Conservation (phyloP, 2,113 vertebrate species). For the Columba livia region DNA sequence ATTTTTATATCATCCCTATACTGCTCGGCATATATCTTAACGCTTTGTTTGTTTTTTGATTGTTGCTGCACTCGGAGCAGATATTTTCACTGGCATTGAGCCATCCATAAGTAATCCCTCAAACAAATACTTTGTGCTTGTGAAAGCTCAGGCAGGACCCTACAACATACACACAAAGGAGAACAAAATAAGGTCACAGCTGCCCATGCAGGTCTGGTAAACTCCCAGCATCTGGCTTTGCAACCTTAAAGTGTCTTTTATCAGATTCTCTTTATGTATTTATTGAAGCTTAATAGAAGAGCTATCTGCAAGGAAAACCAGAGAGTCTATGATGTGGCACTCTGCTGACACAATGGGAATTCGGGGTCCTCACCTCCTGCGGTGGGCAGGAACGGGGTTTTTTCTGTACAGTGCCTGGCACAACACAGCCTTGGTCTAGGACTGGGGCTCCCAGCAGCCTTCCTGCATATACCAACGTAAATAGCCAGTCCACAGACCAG, state of each 20-base stretch:
- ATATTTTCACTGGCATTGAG: constrained; percentile 29
- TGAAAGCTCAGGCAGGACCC: not conserved
- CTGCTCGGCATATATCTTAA: not conserved
- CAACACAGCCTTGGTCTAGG: accelerated
- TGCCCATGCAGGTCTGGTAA: not conserved
- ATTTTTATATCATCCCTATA: not conserved
- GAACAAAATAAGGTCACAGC: constrained; percentile 5
- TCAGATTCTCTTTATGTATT: not conserved
- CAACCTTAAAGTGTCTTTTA: not conserved
- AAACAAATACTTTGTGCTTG: not conserved
- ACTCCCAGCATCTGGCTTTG: not conserved
- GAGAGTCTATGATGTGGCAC: not conserved
- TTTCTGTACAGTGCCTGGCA: not conserved
- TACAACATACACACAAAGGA: not conserved
- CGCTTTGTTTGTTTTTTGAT: not conserved
- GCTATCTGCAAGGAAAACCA: not conserved
- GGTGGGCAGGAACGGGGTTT: not conserved
- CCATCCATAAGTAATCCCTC: constrained; percentile 28
- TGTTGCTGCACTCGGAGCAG: constrained; percentile 20
- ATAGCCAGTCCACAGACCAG: not conserved
- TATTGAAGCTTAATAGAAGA: not conserved
- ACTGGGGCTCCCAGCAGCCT: not conserved
- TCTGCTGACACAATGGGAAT: not conserved
- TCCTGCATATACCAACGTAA: not conserved
- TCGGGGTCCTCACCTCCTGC: not conserved